These are phyloP conservation scores for Artemia sinica DNA, from an alignment of 2,888 invertebrate species.

Conservation along the genomic window DNA sequence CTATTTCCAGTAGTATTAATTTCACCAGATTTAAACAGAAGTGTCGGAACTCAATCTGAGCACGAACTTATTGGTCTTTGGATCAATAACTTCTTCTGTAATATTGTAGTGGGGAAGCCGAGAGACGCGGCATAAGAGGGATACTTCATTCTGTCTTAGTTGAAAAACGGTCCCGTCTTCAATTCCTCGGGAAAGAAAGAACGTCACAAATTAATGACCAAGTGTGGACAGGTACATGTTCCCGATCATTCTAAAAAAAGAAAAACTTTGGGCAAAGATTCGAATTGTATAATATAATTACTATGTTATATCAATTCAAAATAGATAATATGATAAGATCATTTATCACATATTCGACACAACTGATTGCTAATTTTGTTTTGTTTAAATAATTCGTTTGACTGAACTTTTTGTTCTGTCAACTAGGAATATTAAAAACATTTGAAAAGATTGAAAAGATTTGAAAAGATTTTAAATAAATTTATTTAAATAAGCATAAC, in stretches of 20 bases:
- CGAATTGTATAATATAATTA: no score
- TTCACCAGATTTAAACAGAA: conserved; percentile 56
- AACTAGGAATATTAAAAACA: no score
- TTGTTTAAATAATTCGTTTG: no score
- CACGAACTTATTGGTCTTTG: conserved; percentile 86
- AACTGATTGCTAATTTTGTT: no score
- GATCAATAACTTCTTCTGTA: conserved; percentile 87
- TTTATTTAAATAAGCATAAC: no score
- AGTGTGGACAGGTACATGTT: conserved; percentile 60
- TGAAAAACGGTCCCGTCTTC: conserved; percentile 71
- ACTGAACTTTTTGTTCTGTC: no score
- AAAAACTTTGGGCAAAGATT: background rate
- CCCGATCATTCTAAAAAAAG: conserved; percentile 47
- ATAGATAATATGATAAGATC: no score
- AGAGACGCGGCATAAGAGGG: conserved; percentile 66
- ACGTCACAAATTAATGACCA: conserved; percentile 93
- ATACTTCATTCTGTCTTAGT: conserved; percentile 77
- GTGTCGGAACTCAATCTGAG: conserved; percentile 87
- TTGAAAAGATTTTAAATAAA: no score
- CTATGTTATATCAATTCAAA: no score
- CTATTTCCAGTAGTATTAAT: background rate
- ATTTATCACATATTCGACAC: no score
- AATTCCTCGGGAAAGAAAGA: conserved; percentile 65
- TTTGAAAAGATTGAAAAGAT: no score
- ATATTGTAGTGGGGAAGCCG: conserved; percentile 82